These are phyloP conservation scores for Trichonephila inaurata DNA, from an alignment of 1,140 invertebrate species.

Conservation along the genomic window DNA sequence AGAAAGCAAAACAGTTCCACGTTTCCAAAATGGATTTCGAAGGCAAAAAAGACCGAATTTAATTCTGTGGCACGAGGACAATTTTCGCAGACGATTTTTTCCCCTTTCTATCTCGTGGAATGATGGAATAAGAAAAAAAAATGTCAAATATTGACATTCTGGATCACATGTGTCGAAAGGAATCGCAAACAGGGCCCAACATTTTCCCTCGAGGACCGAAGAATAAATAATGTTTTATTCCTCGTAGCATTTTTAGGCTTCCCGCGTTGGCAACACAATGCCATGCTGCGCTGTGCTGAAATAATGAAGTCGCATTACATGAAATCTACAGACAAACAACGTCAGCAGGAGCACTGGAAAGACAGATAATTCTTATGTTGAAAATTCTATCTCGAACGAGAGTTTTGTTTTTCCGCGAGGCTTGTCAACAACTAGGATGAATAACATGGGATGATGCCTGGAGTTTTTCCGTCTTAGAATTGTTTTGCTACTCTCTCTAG, in stretches of 20 bases:
- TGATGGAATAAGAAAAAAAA: conserved; percentile 1
- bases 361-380: background rate
- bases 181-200: background rate
- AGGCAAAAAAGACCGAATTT: conserved; percentile 3
- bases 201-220: background rate
- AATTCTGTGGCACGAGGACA: conserved; percentile 42
- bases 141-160: conserved; percentile 31
- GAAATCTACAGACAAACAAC: conserved; percentile 32
- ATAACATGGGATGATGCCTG: background rate
- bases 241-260: background rate
- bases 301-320: conserved; percentile 33
- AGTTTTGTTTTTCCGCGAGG: background rate
- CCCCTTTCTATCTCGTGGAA: background rate
- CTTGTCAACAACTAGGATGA: background rate
- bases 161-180: conserved; percentile 30
- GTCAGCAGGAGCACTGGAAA: background rate
- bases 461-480: background rate
- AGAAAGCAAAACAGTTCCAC: background rate
- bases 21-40: conserved; percentile 14
- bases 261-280: background rate
- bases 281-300: background rate
- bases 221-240: conserved; percentile 43
- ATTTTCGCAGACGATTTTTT: conserved; percentile 2
- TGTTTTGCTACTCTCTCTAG: background rate
- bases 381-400: background rate